Evolutionary conservation across 2,797 vertebrate genomes (phyloP), one percentile per base, ranked within the genome.

Genomic region (Leptatherina wallacei): DNA sequence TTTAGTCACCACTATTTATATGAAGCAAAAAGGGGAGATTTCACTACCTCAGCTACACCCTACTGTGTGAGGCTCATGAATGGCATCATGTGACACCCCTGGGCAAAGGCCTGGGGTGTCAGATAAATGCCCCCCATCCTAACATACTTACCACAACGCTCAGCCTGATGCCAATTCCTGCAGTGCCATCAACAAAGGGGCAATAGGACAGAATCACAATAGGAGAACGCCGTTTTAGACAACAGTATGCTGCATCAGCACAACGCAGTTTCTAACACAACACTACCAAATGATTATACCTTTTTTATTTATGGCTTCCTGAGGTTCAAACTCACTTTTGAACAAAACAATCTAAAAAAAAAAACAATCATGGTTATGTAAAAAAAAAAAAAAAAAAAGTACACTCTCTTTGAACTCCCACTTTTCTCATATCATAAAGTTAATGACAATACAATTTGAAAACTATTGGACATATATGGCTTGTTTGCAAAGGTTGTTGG

Each of bases 161-260:
- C 84, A 90, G 84, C 81, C 88, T 89, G 83, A 93, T 88, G 80
- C 90, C 81, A 75, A 92, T 85, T 80, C 89, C 93, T 92, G 88
- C 80, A 69, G 85, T 78, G 68, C 40, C 83, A 73, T 77, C 81
- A 69, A 75, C 80, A 92, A 73, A 80, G 75, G 68, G 78, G 75
- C 79, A 81, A 77, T 30, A 77, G 88, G 81, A 84, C 79, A 88
- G 69, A 91, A 86, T 81, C 66, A 86, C 81, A 88, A 76, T 70
- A 69, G 70, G 56, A 85, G 57, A 85, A 71, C 18, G 54, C 58
- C 74, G 67, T 79, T 84, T 85, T 79, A 89, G 73, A 85, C 75
- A 81, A 77, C 63, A 75, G 38, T 14, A 65, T 14, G 62, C 85
- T 68, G 83, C 66, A 69, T 84, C 79, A 80, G 78, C 80, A 86